Percentiles rank a stretch among this genome's conserved stretches.
These are phyloP conservation scores for Stichodactyla helianthus DNA, from an alignment of 64 coral and sea anemone species.

Conservation along the genomic window DNA sequence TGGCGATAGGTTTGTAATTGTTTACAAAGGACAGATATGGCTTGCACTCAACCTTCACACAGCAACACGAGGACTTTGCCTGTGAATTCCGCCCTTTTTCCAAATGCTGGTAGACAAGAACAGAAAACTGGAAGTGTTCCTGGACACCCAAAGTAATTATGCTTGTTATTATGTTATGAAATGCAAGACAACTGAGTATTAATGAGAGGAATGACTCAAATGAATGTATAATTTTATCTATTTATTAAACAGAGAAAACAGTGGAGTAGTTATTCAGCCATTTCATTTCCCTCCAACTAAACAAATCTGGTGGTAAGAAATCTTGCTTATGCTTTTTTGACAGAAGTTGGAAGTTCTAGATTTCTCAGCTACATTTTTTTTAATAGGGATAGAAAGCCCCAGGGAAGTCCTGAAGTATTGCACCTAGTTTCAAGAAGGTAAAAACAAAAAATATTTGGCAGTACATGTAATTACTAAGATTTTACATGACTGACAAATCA, in stretches of 20 bases:
- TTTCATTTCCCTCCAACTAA: conserved; percentile 79
- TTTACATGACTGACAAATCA: too few species aligned
- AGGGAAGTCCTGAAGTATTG: conserved; percentile 46
- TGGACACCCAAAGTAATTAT: background rate
- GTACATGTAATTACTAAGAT: too few species aligned
- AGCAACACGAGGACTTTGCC: background rate
- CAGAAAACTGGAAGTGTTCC: background rate
- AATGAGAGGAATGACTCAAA: too few species aligned
- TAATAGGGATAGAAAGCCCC: conserved; percentile 59
- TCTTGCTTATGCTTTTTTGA: background rate
- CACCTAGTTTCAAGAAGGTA: conserved; percentile 60
- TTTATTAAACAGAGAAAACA: background rate
- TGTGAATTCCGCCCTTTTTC: background rate
- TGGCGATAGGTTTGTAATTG: background rate
- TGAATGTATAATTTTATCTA: background rate
- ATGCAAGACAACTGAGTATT: too few species aligned
- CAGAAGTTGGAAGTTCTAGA: background rate
- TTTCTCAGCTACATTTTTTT: background rate
- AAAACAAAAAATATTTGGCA: background rate
- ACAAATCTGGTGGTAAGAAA: conserved; percentile 69
- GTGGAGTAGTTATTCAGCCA: conserved; percentile 37
- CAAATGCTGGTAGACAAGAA: background rate
- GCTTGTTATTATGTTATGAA: background rate
- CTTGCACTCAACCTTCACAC: background rate
- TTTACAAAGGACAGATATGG: background rate